Conservation (phyloP, 2,888 invertebrate genomes). For the Parnassius orleans region DNA sequence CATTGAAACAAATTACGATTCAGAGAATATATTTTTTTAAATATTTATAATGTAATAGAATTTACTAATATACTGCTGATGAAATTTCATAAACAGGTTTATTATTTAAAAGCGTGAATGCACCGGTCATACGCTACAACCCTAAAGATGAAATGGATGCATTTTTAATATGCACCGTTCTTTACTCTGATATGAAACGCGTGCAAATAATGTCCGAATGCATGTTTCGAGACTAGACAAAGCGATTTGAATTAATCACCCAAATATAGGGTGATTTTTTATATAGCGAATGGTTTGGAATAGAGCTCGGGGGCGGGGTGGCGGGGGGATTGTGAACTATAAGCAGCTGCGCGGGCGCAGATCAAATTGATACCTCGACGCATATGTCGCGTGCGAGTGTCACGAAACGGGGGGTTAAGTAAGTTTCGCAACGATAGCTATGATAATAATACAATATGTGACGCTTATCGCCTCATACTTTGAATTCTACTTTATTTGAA, state of each 20-base stretch:
- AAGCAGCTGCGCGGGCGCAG: constrained; percentile 74
- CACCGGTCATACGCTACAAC: constrained; percentile 7
- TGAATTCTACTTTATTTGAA: too few species aligned
- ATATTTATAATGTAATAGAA: not conserved
- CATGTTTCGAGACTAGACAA: constrained; percentile 65
- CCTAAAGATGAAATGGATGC: constrained; percentile 32
- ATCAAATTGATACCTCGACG: constrained; percentile 71
- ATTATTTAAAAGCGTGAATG: constrained; percentile 12
- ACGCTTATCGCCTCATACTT: not conserved
- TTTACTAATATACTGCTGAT: not conserved
- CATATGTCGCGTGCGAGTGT: constrained; percentile 58
- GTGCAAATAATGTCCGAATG: constrained; percentile 56
- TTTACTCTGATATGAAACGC: constrained; percentile 61
- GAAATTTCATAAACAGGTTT: not conserved
- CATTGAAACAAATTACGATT: too few species aligned
- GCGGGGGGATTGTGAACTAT: constrained; percentile 43
- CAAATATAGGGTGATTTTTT: constrained; percentile 61
- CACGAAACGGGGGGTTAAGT: constrained; percentile 42
- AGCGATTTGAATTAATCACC: constrained; percentile 66
- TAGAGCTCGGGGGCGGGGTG: not conserved
- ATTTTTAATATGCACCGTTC: constrained; percentile 54
- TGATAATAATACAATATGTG: constrained; percentile 9
- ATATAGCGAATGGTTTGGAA: constrained; percentile 39
- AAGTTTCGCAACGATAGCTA: constrained; percentile 16
- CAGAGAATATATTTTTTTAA: too few species aligned